phyloP scores from a whole-genome alignment of 2,797 vertebrate species.

The Xerus rutilus region DNA sequence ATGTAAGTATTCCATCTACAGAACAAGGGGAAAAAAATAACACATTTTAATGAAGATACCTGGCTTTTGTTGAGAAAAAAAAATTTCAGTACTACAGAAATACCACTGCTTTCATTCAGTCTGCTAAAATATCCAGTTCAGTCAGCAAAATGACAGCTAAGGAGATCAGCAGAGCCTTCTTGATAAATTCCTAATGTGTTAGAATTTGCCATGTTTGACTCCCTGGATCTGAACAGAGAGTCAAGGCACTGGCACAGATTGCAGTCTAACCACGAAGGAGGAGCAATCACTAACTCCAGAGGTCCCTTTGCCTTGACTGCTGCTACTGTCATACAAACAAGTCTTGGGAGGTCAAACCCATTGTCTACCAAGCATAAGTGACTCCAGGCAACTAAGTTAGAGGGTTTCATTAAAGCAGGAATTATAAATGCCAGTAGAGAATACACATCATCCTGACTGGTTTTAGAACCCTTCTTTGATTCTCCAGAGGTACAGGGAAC shows the following conservation, averaged over 20 bases:
- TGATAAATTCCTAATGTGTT: not conserved
- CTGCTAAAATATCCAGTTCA: not conserved
- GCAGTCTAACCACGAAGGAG: not conserved
- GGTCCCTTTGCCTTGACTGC: not conserved
- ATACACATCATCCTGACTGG: not conserved
- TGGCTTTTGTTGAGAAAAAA: not conserved
- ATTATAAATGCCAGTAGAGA: not conserved
- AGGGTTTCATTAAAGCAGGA: not conserved
- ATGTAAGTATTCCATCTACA: not conserved
- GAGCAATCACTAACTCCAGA: not conserved
- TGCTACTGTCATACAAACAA: not conserved
- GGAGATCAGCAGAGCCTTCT: not conserved
- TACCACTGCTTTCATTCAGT: not conserved
- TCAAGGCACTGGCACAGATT: not conserved
- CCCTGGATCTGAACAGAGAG: not conserved
- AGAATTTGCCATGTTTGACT: not conserved
- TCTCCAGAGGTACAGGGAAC: not conserved
- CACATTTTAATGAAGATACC: not conserved
- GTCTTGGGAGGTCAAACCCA: not conserved
- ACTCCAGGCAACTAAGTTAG: not conserved
- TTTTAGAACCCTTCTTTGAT: conserved; percentile 16
- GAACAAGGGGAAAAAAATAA: not conserved
- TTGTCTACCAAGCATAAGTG: not conserved
- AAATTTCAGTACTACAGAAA: not conserved
- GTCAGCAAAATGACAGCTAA: not conserved